These are phyloP conservation scores for Capitulum mitella DNA, from an alignment of 2,888 invertebrate genomes.

Conservation along the genomic window DNA sequence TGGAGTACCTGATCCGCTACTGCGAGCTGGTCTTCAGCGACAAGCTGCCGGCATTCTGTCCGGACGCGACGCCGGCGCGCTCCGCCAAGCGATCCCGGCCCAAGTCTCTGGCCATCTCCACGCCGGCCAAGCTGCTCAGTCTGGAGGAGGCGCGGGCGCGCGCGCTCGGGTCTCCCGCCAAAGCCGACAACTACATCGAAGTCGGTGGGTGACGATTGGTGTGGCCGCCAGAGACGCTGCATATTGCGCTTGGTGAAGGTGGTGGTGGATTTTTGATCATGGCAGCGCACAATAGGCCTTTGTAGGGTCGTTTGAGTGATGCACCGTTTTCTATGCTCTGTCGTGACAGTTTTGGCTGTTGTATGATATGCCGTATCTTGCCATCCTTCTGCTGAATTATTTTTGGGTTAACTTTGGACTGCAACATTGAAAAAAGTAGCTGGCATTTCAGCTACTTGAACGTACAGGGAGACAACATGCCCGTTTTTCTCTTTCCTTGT, in stretches of 20 bases:
- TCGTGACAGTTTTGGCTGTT: not conserved
- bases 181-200: constrained; percentile 60
- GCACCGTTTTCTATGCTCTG: not conserved
- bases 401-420: no score
- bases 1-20: constrained; percentile 83
- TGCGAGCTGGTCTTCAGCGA: constrained; percentile 70
- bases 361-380: not conserved
- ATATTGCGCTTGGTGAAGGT: not conserved
- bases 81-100: constrained; percentile 55
- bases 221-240: no score
- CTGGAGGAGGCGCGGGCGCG: constrained; percentile 72
- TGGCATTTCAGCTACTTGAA: no score
- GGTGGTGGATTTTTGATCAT: not conserved
- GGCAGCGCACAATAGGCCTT: no score
- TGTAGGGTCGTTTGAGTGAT: not conserved
- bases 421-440: no score
- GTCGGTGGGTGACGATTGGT: constrained; percentile 51
- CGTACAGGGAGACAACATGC: no score
- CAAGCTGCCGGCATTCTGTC: constrained; percentile 49
- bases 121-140: constrained; percentile 82
- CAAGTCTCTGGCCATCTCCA: constrained; percentile 83
- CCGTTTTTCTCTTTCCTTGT: not conserved
- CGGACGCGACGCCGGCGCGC: constrained; percentile 39
- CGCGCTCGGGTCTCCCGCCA: constrained; percentile 50
- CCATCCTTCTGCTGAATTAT: no score